Evolutionary conservation across 2,797 vertebrate genomes (phyloP).

Genomic region (Hybognathus amarus): DNA sequence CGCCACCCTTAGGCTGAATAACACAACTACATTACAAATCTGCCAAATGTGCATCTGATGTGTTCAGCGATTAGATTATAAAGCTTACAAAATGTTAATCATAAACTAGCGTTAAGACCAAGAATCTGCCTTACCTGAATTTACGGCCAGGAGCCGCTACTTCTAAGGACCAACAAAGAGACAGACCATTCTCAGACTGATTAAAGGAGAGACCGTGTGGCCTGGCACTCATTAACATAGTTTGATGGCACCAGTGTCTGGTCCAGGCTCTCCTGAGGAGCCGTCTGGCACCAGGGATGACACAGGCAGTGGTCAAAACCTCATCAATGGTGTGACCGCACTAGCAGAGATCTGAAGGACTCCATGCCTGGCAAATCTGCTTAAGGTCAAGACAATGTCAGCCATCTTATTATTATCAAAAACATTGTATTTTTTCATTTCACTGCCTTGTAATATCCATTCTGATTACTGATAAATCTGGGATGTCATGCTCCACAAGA

Average conservation of each 20-base stretch:
- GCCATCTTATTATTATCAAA: slow-evolving; percentile 18
- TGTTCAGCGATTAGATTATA: too few species aligned
- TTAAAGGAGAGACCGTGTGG: slow-evolving; percentile 35
- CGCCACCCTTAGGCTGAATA: too few species aligned
- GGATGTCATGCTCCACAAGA: background rate
- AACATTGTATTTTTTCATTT: slow-evolving; percentile 20
- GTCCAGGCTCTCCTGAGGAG: slow-evolving; percentile 50
- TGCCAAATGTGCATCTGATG: too few species aligned
- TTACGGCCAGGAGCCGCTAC: too few species aligned
- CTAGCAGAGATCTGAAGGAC: slow-evolving; percentile 34
- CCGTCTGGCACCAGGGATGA: slow-evolving; percentile 58
- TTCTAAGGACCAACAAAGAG: background rate
- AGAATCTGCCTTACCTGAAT: too few species aligned
- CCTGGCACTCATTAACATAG: slow-evolving; percentile 43
- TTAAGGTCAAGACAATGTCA: slow-evolving; percentile 26
- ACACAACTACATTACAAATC: too few species aligned
- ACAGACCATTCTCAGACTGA: slow-evolving; percentile 15
- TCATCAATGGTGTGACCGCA: slow-evolving; percentile 49
- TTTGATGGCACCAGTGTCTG: slow-evolving; percentile 41
- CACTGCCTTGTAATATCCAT: background rate
- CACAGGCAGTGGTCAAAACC: slow-evolving; percentile 54
- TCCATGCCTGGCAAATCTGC: slow-evolving; percentile 6
- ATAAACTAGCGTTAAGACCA: too few species aligned
- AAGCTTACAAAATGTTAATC: too few species aligned
- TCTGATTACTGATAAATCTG: slow-evolving; percentile 13